Conservation (phyloP, 1,140 invertebrate species). For the Diprion similis region DNA sequence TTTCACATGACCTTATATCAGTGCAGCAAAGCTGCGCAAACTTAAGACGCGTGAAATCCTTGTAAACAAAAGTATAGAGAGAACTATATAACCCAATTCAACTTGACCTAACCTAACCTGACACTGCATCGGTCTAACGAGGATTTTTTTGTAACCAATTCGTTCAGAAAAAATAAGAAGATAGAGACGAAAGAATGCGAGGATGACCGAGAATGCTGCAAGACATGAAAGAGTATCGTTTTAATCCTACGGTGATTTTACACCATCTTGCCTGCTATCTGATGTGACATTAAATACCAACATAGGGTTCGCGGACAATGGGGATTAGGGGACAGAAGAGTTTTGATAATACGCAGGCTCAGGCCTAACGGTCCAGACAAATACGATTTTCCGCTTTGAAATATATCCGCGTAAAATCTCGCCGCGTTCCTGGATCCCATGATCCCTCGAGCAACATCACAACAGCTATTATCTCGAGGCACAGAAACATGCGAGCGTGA, state of each 20-base stretch:
- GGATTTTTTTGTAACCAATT: no score
- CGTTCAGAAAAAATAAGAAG: no score
- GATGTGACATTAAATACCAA: conserved; percentile 47
- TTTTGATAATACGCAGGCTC: conserved; percentile 31
- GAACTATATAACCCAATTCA: background rate
- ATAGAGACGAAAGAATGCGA: background rate
- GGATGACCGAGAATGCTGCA: background rate
- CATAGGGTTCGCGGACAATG: conserved; percentile 20
- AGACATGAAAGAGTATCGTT: conserved; percentile 12
- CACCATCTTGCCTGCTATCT: conserved; percentile 45
- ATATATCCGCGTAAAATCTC: conserved; percentile 58
- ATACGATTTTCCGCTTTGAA: conserved; percentile 59
- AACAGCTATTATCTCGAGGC: no score
- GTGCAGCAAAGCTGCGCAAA: background rate
- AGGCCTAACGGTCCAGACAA: conserved; percentile 49
- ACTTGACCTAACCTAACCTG: no score
- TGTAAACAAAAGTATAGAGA: background rate
- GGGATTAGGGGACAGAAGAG: conserved; percentile 34
- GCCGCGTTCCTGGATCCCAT: conserved; percentile 9
- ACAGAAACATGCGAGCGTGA: no score
- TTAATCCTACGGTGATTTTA: conserved; percentile 46
- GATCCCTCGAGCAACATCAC: no score
- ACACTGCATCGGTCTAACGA: no score
- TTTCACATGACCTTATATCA: background rate
- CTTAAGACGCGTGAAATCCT: background rate